Conservation (phyloP, 2,113 vertebrate genomes). For the Anarhynchus alexandrinus region DNA sequence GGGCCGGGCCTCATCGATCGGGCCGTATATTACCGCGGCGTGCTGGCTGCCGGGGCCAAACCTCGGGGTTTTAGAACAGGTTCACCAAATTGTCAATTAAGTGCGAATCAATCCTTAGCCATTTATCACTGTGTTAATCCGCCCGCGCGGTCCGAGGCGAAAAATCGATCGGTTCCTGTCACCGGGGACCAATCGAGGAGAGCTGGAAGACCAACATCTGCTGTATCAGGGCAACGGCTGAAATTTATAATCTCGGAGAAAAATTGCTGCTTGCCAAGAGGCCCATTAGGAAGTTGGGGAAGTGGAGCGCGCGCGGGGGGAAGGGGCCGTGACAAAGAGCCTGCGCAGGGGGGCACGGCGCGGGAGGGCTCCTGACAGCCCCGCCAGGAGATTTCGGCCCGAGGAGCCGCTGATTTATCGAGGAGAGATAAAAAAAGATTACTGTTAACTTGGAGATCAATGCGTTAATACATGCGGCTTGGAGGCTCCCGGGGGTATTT, state of each 20-base stretch:
- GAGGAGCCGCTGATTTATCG: background rate
- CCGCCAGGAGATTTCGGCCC: background rate
- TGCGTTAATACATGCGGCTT: background rate
- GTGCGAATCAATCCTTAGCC: constrained; percentile 91
- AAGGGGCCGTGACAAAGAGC: background rate
- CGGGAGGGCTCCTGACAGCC: background rate
- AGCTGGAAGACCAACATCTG: constrained; percentile 68
- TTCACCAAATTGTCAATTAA: constrained; percentile 98
- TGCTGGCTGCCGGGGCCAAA: constrained; percentile 58
- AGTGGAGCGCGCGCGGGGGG: background rate
- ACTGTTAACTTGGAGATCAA: constrained; percentile 1
- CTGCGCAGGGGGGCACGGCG: background rate
- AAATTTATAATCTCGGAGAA: constrained; percentile 70
- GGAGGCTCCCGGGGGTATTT: background rate
- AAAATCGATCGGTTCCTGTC: constrained; percentile 72
- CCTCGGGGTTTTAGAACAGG: constrained; percentile 77
- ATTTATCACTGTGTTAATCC: constrained; percentile 86
- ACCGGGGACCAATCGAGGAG: constrained; percentile 74
- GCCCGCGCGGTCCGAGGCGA: background rate
- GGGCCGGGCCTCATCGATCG: constrained; percentile 78
- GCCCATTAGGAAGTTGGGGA: constrained; percentile 52
- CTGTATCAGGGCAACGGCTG: constrained; percentile 44
- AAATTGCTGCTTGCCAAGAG: constrained; percentile 52
- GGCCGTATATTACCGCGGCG: constrained; percentile 74
- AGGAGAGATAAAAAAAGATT: constrained; percentile 32